Base-by-base conservation (phyloP, 2,888 invertebrate genomes). In the Drosophila helvetica region DNA sequence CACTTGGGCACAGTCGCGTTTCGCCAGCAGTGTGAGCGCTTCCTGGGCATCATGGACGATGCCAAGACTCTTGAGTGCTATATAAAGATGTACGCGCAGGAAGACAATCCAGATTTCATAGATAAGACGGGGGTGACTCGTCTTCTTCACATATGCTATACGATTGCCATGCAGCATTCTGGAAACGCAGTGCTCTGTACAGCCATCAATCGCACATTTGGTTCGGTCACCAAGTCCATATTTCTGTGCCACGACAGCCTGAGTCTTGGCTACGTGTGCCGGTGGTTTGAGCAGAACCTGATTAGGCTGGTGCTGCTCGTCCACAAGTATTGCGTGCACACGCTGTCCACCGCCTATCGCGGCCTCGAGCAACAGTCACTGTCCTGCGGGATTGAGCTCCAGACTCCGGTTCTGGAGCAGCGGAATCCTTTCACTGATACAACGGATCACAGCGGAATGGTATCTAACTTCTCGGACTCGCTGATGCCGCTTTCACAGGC, bases 231-330 rank as follows among this genome's bases (percentile, higher is more conserved):
- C 56, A 94, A 94, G 79, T 95, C 96, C 18, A 97, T 97, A 90
- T 97, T 96, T 92, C 96, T 96, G 91, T 94, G 95, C 30, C 96
- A 96, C 91, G 94, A 94, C 68, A 93, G 93, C 53, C 93, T 97
- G 77, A 96, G 96, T 56, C 93, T 95, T 22, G 95, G 95, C 67
- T 97, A 94, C 90, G 95, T 97, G 66, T 94, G 95, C 57, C 96
- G 96, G 90, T 97, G 97, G 97, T 93, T 97, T 25, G 94, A 94
- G 84, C 94, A 95, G 74, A 95, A 97, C 92, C 95, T 96, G 69
- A 96, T 96, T 46, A 93, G 96, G 48, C 93, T 97, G 47, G 93
- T 97, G 47, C 93, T 95, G 63, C 95, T 96, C 3, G 93, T 97
- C 25, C 97, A 97, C 91, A 94, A 95, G 91, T 96, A 81, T 79